These are phyloP conservation scores for Drosophila melanica DNA, from an alignment of 1,140 invertebrate species.

Conservation along the genomic window DNA sequence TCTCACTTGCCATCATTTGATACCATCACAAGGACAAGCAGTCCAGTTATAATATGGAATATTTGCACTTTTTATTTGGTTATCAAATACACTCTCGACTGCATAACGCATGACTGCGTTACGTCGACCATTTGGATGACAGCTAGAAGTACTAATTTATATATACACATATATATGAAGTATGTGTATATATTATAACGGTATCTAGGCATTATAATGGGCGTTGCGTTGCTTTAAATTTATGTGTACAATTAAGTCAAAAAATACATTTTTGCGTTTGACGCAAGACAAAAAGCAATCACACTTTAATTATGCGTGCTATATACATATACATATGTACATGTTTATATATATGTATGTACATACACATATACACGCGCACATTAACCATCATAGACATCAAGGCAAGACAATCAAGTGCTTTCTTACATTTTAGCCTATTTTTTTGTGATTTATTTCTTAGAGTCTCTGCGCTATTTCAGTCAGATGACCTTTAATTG, in stretches of 20 bases:
- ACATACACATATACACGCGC: not conserved
- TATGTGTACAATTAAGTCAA: conserved; percentile 42
- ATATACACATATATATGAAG: conserved; percentile 5
- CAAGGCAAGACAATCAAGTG: conserved; percentile 9
- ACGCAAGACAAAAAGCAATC: conserved; percentile 28
- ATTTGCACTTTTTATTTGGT: conserved; percentile 13
- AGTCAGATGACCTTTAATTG: conserved; percentile 14
- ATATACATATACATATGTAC: not conserved
- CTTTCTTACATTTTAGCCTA: conserved; percentile 5
- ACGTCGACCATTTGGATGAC: not conserved
- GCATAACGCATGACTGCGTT: not conserved
- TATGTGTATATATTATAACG: not conserved
- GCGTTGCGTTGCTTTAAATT: conserved; percentile 26
- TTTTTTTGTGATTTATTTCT: not conserved
- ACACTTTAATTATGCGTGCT: conserved; percentile 36
- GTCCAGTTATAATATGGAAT: not conserved
- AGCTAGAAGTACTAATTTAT: conserved; percentile 19
- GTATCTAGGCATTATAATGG: not conserved
- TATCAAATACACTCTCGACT: conserved; percentile 29
- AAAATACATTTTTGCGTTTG: conserved; percentile 27
- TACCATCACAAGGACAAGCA: conserved; percentile 30
- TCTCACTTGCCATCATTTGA: too few species aligned
- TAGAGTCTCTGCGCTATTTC: not conserved
- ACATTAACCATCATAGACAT: conserved; percentile 5
- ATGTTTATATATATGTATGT: not conserved